Percentiles rank a stretch among this genome's conserved stretches.
These are phyloP conservation scores for Chlorocebus sabaeus DNA, from an alignment of 2,113 vertebrate genomes.

Conservation along the genomic window DNA sequence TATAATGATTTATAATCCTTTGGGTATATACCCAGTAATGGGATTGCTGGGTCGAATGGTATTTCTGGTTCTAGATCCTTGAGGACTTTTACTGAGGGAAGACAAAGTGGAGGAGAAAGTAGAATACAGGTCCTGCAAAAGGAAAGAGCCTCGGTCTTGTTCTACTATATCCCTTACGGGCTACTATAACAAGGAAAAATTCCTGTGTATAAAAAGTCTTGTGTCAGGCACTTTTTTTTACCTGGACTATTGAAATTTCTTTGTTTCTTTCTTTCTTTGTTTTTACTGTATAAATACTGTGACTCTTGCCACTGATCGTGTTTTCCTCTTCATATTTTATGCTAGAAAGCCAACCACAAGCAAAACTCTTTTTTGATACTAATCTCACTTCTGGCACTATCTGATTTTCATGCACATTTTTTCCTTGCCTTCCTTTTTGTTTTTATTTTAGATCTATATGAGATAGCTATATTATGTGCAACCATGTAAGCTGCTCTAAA, in stretches of 20 bases:
- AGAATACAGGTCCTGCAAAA: background rate
- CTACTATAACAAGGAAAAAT: rapidly evolving
- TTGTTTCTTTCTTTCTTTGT: background rate
- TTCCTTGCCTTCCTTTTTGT: background rate
- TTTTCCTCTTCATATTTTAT: background rate
- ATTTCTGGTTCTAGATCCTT: no score
- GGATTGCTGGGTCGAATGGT: no score
- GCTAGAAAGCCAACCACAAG: background rate
- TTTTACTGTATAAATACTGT: background rate
- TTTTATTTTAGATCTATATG: constrained; percentile 17
- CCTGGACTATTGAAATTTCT: background rate
- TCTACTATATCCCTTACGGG: background rate
- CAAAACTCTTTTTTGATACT: background rate
- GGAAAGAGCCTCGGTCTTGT: background rate
- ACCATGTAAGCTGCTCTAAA: background rate
- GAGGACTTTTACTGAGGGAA: background rate
- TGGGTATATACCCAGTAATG: no score
- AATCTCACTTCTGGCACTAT: background rate
- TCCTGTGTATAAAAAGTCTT: background rate
- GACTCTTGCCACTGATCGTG: background rate
- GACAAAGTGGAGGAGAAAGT: background rate
- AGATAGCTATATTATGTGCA: background rate
- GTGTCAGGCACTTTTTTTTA: background rate
- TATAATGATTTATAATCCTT: no score
- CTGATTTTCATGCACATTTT: background rate